These are phyloP conservation scores for Lycodopsis pacificus DNA, from an alignment of 2,797 vertebrate species.

Conservation along the genomic window DNA sequence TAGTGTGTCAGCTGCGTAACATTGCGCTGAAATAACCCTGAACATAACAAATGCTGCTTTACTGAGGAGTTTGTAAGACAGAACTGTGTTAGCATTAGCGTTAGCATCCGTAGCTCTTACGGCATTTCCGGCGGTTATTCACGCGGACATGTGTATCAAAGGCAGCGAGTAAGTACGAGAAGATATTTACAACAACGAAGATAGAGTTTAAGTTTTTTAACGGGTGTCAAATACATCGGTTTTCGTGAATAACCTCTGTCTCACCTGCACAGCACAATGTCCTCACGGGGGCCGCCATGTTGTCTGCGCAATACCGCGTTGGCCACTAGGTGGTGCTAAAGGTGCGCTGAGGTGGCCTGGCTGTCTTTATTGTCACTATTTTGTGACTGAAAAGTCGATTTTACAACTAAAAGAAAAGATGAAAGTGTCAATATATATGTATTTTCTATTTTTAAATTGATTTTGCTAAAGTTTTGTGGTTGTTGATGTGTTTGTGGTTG, in stretches of 20 bases:
- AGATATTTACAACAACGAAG: accelerated
- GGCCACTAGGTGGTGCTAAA: conserved; percentile 62
- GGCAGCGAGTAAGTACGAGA: accelerated
- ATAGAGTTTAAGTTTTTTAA: accelerated
- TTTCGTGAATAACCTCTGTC: conserved; percentile 55
- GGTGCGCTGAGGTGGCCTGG: neutral
- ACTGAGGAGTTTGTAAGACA: neutral
- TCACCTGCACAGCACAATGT: conserved; percentile 78
- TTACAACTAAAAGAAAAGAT: neutral
- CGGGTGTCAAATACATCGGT: accelerated
- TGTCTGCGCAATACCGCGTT: conserved; percentile 5
- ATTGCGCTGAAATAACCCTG: neutral
- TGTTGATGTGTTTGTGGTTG: neutral
- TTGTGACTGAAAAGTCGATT: neutral
- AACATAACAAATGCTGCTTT: neutral
- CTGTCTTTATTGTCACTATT: neutral
- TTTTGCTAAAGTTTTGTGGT: neutral
- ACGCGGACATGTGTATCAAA: neutral
- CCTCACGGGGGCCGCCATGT: conserved; percentile 83
- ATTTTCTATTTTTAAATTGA: neutral
- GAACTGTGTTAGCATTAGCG: conserved; percentile 51
- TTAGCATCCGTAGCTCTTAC: neutral
- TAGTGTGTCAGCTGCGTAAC: neutral
- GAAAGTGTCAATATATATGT: neutral
- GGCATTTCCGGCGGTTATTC: neutral